Percentiles rank a stretch among this genome's conserved stretches.
Evolutionary conservation across 2,113 vertebrate genomes (phyloP).

Genomic region (Dolichotis patagonum): DNA sequence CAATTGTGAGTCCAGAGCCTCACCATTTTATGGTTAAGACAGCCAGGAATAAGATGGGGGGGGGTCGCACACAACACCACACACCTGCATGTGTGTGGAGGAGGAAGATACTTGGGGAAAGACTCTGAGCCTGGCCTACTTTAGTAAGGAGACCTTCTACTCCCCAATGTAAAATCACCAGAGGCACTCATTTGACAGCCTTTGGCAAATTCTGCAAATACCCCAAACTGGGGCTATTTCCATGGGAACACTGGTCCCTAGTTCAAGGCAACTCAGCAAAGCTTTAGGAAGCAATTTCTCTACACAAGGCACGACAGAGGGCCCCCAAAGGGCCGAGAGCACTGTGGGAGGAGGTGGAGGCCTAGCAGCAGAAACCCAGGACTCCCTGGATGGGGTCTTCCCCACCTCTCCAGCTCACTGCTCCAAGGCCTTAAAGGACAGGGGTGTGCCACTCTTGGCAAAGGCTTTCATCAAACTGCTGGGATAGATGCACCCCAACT

Average conservation of each 20-base stretch:
- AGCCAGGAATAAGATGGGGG: background rate
- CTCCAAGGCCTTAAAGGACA: slow-evolving; percentile 71
- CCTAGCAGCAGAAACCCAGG: slow-evolving; percentile 64
- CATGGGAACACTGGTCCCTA: slow-evolving; percentile 17
- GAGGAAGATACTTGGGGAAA: background rate
- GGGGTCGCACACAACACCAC: too few relatives aligned
- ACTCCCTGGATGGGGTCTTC: background rate
- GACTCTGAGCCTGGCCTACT: background rate
- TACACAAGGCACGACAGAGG: slow-evolving; percentile 71
- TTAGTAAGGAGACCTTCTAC: background rate
- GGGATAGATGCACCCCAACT: slow-evolving; percentile 79
- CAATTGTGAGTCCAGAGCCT: background rate
- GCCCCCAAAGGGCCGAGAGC: background rate
- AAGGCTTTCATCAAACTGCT: slow-evolving; percentile 80
- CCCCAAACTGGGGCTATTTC: background rate
- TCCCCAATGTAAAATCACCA: background rate
- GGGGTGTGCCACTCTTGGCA: slow-evolving; percentile 59
- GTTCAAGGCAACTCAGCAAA: slow-evolving; percentile 73
- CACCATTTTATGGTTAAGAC: background rate
- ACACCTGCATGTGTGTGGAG: background rate
- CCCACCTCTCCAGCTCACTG: slow-evolving; percentile 43
- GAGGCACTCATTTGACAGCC: slow-evolving; percentile 32
- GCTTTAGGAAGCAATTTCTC: slow-evolving; percentile 59
- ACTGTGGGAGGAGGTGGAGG: background rate
- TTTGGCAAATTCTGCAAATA: slow-evolving; percentile 55